These are phyloP conservation scores for Bombus picipes DNA, from an alignment of 1,140 invertebrate species.

Conservation along the genomic window DNA sequence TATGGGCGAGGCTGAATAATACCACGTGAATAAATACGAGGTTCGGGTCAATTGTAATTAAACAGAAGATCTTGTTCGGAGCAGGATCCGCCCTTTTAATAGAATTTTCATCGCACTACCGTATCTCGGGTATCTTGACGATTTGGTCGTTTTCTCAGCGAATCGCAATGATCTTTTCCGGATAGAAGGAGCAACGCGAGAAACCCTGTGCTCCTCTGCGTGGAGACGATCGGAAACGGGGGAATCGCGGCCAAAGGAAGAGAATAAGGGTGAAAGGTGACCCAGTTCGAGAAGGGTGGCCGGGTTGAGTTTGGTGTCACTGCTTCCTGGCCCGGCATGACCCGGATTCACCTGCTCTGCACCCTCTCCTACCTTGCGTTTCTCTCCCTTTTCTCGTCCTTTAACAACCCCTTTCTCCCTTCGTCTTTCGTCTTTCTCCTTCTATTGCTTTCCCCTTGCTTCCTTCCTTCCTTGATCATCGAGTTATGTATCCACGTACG, in stretches of 20 bases:
- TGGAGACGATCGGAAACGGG: constrained; percentile 14
- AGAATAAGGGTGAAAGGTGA: constrained; percentile 54
- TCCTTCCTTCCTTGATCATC: not conserved
- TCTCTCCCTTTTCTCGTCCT: constrained; percentile 49
- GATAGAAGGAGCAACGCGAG: not conserved
- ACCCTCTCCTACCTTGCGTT: constrained; percentile 24
- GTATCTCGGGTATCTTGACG: not conserved
- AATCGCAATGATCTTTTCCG: not conserved
- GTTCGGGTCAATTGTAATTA: too few species aligned
- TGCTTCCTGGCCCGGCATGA: constrained; percentile 53
- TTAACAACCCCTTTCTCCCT: not conserved
- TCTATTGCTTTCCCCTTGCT: too few species aligned
- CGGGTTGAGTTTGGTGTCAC: constrained; percentile 55
- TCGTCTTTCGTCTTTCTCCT: not conserved
- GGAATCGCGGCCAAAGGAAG: constrained; percentile 22
- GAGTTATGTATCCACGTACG: constrained; percentile 39
- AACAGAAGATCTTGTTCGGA: too few species aligned
- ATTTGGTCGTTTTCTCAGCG: not conserved
- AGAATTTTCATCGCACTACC: too few species aligned
- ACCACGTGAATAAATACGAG: too few species aligned
- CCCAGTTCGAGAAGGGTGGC: constrained; percentile 52
- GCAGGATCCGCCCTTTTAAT: too few species aligned
- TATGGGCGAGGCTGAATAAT: too few species aligned
- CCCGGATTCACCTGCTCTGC: constrained; percentile 49
- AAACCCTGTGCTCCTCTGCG: not conserved